A percentile compares a stretch with the other conserved stretches of the same genome.
These are phyloP conservation scores for Sisyra nigra DNA, from an alignment of 2,888 invertebrate species.

Conservation along the genomic window DNA sequence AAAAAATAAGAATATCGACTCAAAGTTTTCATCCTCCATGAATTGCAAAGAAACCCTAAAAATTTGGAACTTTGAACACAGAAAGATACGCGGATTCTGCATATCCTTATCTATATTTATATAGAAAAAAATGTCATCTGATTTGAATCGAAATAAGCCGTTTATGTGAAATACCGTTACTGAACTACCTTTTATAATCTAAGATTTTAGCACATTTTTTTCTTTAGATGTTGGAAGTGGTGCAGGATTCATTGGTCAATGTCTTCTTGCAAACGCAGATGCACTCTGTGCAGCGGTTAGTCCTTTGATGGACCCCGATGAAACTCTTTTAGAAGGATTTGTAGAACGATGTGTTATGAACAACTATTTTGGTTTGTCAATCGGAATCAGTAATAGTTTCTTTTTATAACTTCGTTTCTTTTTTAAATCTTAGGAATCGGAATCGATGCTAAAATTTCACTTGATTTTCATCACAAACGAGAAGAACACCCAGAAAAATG, in stretches of 20 bases:
- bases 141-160: too few relatives aligned
- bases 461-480: slow-evolving; percentile 93
- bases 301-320: slow-evolving; percentile 85
- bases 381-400: too few relatives aligned
- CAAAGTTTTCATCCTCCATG: too few relatives aligned
- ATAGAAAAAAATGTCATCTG: too few relatives aligned
- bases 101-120: too few relatives aligned
- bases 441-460: slow-evolving; percentile 91
- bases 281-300: slow-evolving; percentile 93
- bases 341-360: slow-evolving; percentile 96
- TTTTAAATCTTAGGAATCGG: slow-evolving; percentile 48
- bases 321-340: slow-evolving; percentile 72
- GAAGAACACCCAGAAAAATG: slow-evolving; percentile 97
- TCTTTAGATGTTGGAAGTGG: slow-evolving; percentile 48
- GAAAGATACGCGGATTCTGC: too few relatives aligned
- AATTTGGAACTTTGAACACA: too few relatives aligned
- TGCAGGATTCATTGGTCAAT: slow-evolving; percentile 85
- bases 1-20: too few relatives aligned
- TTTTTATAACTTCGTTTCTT: slow-evolving; percentile 1
- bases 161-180: too few relatives aligned
- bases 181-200: too few relatives aligned
- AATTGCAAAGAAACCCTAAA: too few relatives aligned
- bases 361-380: slow-evolving; percentile 65
- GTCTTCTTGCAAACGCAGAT: slow-evolving; percentile 88
- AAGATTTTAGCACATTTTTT: too few relatives aligned